phyloP scores from a whole-genome alignment of 2,113 vertebrate genomes.

The Microcebus ravelobensis region DNA sequence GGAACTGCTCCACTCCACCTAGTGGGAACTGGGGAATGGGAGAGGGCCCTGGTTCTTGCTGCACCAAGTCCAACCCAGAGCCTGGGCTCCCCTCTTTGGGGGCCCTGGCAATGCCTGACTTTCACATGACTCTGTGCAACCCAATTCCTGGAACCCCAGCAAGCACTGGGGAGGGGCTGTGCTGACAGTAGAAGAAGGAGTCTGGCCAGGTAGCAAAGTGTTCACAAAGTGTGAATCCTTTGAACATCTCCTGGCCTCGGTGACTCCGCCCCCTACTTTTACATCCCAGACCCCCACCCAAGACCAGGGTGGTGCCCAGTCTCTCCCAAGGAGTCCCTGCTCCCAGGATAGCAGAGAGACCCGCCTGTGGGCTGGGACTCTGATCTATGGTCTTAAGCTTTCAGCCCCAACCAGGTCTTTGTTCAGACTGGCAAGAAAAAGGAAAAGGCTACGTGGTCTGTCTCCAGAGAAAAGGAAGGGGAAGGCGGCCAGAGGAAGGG shows the following conservation, averaged over 20 bases:
- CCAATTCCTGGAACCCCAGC: not conserved
- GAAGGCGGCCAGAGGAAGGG: not conserved
- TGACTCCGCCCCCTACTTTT: not conserved
- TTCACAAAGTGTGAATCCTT: not conserved
- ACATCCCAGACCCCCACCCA: not conserved
- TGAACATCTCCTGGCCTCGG: not conserved
- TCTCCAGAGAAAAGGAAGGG: not conserved
- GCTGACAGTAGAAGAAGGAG: not conserved
- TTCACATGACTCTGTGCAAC: not conserved
- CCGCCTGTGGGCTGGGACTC: not conserved
- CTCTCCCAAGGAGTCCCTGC: not conserved
- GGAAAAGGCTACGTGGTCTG: conserved; percentile 26
- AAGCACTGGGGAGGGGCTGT: not conserved
- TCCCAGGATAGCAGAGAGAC: not conserved
- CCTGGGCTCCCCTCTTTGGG: not conserved
- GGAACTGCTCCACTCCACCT: not conserved
- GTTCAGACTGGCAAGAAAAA: conserved; percentile 59
- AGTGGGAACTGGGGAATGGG: not conserved
- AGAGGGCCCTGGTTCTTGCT: not conserved
- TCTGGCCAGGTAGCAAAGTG: not conserved
- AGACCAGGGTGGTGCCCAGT: not conserved
- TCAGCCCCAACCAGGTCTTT: conserved; percentile 64
- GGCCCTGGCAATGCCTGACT: not conserved
- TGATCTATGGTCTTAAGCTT: conserved; percentile 32
- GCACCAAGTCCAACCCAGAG: not conserved